phyloP scores from a whole-genome alignment of 2,888 invertebrate species.

The Mechanitis mazaeus region DNA sequence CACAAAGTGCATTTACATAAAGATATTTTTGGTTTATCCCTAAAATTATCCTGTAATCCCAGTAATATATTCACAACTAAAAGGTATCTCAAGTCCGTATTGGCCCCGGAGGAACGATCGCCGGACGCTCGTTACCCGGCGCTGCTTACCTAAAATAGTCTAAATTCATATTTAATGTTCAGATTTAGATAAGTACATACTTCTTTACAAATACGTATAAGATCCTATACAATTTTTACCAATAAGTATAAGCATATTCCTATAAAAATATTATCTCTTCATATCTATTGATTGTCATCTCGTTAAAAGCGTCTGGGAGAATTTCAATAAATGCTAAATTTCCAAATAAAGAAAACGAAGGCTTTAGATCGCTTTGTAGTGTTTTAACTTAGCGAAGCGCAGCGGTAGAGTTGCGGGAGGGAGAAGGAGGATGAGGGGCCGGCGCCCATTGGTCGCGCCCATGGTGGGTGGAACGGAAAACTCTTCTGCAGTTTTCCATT shows the following conservation, averaged over 20 bases:
- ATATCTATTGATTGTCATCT: too few species aligned
- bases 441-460: conserved; percentile 72
- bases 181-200: conserved; percentile 11
- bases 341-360: conserved; percentile 1
- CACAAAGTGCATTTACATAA: conserved; percentile 48
- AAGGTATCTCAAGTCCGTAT: conserved; percentile 54
- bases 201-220: too few species aligned
- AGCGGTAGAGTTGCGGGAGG: conserved; percentile 26
- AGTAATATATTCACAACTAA: conserved; percentile 73
- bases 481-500: conserved; percentile 56
- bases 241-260: conserved; percentile 1
- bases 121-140: conserved; percentile 54
- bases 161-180: conserved; percentile 19
- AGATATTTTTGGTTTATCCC: conserved; percentile 59
- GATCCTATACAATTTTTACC: too few species aligned
- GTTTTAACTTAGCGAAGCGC: conserved; percentile 43
- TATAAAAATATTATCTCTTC: neutral
- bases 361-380: conserved; percentile 11
- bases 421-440: conserved; percentile 22
- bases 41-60: conserved; percentile 60
- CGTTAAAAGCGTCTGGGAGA: neutral
- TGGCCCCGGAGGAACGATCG: conserved; percentile 55
- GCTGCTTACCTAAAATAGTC: conserved; percentile 18
- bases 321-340: neutral
- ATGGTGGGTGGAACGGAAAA: conserved; percentile 66